Conservation (phyloP, 2,888 invertebrate genomes). For the Leucoma salicis region DNA sequence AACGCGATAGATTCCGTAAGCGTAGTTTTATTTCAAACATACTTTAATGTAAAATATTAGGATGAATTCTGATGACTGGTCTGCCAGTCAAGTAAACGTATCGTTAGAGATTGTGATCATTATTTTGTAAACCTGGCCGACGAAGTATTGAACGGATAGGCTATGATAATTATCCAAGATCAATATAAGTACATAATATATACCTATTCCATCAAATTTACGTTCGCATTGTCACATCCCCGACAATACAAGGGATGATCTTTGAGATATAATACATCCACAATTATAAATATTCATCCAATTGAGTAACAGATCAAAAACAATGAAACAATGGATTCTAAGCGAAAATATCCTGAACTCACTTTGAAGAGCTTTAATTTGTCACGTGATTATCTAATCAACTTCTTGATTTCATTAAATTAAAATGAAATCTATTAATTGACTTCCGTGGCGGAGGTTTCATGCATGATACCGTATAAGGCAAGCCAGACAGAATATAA, state of each 20-base stretch:
- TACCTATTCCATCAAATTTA: slow-evolving; percentile 67
- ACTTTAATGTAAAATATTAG: slow-evolving; percentile 10
- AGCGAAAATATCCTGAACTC: too few species aligned
- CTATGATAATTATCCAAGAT: too few species aligned
- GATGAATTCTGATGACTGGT: too few species aligned
- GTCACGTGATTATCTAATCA: too few species aligned
- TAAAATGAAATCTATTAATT: slow-evolving; percentile 26
- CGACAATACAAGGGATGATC: slow-evolving; percentile 54
- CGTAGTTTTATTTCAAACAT: slow-evolving; percentile 13
- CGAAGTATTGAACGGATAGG: too few species aligned
- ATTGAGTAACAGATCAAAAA: slow-evolving; percentile 5
- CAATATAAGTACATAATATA: too few species aligned
- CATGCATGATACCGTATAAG: slow-evolving; percentile 48
- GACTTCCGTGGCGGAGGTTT: slow-evolving; percentile 36
- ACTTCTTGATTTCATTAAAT: too few species aligned
- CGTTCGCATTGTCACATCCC: slow-evolving; percentile 62
- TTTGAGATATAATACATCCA: slow-evolving; percentile 31
- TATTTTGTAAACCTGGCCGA: too few species aligned
- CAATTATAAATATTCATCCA: slow-evolving; percentile 32
- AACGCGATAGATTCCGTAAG: too few species aligned
- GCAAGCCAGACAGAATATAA: slow-evolving; percentile 36
- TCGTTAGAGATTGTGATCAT: slow-evolving; percentile 55
- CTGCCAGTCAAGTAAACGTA: too few species aligned
- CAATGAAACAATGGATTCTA: too few species aligned
- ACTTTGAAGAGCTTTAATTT: too few species aligned